phyloP scores from a whole-genome alignment of 2,797 vertebrate genomes.

The Siniperca scherzeri region DNA sequence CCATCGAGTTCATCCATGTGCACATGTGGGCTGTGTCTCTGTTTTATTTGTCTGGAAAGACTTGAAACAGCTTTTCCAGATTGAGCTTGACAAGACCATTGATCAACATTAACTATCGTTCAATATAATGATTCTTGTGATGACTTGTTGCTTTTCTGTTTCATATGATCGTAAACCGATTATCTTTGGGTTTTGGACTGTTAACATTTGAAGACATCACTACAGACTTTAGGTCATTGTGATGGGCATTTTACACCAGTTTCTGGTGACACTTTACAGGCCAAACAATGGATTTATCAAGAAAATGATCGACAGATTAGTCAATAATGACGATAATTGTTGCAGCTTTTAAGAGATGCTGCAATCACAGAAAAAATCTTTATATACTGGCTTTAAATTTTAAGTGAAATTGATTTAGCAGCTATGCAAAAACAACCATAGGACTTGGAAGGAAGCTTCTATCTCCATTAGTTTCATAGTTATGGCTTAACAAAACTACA shows the following conservation, averaged over 20 bases:
- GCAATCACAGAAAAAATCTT: not conserved
- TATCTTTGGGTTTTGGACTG: not conserved
- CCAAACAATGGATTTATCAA: not conserved
- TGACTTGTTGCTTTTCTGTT: not conserved
- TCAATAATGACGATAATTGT: slow-evolving; percentile 3
- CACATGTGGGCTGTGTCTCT: not conserved
- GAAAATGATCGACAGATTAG: not conserved
- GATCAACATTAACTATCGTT: slow-evolving; percentile 12
- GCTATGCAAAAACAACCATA: not conserved
- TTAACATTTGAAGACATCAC: not conserved
- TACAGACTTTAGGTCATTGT: not conserved
- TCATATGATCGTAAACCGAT: not conserved
- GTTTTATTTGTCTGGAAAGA: slow-evolving; percentile 9
- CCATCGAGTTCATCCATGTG: slow-evolving; percentile 23
- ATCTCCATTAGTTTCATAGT: slow-evolving; percentile 9
- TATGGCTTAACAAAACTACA: slow-evolving; percentile 4
- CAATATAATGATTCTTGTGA: slow-evolving; percentile 7
- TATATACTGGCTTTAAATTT: not conserved
- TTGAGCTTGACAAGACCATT: not conserved
- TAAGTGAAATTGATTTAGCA: not conserved
- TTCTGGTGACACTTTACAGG: not conserved
- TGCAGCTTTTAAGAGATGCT: slow-evolving; percentile 3
- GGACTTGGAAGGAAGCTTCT: not conserved
- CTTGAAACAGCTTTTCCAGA: not conserved
- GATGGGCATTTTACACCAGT: not conserved